Conservation (phyloP, 37 sponge, comb jelly and placozoan genomes). For the Hexactinellida sp. region DNA sequence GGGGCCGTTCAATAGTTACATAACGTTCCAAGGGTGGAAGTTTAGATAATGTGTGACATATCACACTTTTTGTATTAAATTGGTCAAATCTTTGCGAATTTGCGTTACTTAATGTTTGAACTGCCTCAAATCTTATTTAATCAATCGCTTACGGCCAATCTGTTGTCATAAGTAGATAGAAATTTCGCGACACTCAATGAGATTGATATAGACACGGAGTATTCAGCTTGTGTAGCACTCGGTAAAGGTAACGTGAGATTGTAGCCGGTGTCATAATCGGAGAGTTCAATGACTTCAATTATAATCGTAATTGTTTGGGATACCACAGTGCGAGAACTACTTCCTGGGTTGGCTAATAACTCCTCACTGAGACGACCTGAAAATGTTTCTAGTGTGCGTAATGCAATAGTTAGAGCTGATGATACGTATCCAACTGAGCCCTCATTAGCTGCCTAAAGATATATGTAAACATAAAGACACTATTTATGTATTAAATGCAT, state of each 20-base stretch:
- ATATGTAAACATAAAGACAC: neutral
- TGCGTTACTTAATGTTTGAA: too few relatives aligned
- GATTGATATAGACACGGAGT: neutral
- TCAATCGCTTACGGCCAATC: neutral
- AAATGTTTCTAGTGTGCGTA: neutral
- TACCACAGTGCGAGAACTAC: neutral
- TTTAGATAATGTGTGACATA: too few relatives aligned
- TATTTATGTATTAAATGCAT: too few relatives aligned
- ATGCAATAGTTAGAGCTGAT: neutral
- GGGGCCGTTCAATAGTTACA: too few relatives aligned
- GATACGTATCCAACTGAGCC: neutral
- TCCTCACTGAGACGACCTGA: neutral
- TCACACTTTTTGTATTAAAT: too few relatives aligned
- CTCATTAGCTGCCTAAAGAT: neutral
- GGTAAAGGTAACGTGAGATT: neutral
- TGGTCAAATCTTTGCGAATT: too few relatives aligned
- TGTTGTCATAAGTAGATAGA: neutral
- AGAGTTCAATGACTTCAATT: neutral
- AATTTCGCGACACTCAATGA: neutral
- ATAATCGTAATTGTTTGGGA: neutral
- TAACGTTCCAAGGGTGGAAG: too few relatives aligned
- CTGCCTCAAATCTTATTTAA: too few relatives aligned
- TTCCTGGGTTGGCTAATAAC: neutral
- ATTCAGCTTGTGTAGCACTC: neutral
- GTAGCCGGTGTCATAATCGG: neutral